A percentile compares a stretch with the other conserved stretches of the same genome.
phyloP scores from a whole-genome alignment of 2,797 vertebrate genomes.

The Pangasius larnaudii region DNA sequence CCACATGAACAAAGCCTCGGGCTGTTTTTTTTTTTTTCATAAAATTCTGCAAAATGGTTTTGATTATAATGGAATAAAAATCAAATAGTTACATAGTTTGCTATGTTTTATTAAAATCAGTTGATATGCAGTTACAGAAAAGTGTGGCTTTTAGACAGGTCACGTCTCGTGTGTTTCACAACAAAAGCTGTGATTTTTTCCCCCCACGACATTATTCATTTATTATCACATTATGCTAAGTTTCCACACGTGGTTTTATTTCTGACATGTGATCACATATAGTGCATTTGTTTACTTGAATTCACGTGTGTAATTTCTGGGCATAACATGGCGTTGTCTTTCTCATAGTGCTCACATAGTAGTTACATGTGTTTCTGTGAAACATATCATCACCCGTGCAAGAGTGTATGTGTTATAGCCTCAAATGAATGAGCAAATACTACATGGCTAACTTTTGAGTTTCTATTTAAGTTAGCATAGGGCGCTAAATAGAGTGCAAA shows the following conservation, averaged over 20 bases:
- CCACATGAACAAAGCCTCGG: not conserved
- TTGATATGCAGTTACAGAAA: not conserved
- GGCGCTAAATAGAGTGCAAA: slow-evolving; percentile 8
- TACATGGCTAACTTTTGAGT: not conserved
- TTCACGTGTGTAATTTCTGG: not conserved
- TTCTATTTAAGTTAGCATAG: not conserved
- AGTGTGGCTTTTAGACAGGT: not conserved
- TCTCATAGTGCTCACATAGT: not conserved
- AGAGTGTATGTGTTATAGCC: not conserved
- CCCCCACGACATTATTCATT: not conserved
- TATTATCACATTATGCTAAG: not conserved
- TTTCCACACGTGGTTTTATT: not conserved
- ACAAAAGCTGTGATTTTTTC: not conserved
- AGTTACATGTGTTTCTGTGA: not conserved
- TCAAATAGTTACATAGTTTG: not conserved
- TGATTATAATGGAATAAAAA: not conserved
- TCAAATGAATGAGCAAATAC: not conserved
- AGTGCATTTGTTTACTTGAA: not conserved
- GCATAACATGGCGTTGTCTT: not conserved
- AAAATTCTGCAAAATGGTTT: not conserved
- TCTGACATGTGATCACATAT: not conserved
- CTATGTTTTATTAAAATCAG: not conserved
- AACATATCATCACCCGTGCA: not conserved
- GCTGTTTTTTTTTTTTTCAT: not conserved
- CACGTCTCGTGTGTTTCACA: not conserved